Percentiles rank a stretch among this genome's conserved stretches.
These are phyloP conservation scores for Calliphora vicina DNA, from an alignment of 1,140 invertebrate genomes.

Conservation along the genomic window DNA sequence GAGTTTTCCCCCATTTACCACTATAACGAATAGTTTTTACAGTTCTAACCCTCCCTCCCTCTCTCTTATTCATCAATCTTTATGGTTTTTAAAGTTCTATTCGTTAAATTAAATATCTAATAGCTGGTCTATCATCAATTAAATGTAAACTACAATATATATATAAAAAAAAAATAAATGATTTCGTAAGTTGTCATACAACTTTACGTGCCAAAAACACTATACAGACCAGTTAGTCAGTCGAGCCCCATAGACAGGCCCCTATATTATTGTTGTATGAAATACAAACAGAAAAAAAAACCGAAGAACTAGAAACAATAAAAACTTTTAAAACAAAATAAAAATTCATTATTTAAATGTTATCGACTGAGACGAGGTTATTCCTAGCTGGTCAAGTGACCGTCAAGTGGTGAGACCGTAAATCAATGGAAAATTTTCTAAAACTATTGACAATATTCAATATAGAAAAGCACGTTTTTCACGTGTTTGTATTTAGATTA, in stretches of 20 bases:
- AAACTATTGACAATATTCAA: background rate
- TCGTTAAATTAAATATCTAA: too few species aligned
- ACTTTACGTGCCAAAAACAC: background rate
- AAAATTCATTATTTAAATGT: background rate
- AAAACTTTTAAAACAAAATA: background rate
- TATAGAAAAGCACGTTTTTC: background rate
- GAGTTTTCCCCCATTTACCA: too few species aligned
- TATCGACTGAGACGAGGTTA: background rate
- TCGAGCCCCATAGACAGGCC: background rate
- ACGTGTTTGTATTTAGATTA: background rate
- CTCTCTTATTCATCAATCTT: too few species aligned
- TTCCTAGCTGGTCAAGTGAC: background rate
- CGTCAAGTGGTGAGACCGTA: background rate
- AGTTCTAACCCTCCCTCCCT: too few species aligned
- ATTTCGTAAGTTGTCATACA: background rate
- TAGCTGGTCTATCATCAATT: too few species aligned
- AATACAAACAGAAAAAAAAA: background rate
- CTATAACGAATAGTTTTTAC: too few species aligned
- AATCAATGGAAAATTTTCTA: background rate
- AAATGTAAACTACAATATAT: too few species aligned
- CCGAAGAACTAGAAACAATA: too few species aligned
- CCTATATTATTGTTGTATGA: background rate
- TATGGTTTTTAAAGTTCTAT: too few species aligned
- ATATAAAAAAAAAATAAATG: background rate
- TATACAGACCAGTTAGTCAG: background rate